A percentile compares a stretch with the other conserved stretches of the same genome.
These are phyloP conservation scores for Bombus consobrinus DNA, from an alignment of 1,140 invertebrate species.

Conservation along the genomic window DNA sequence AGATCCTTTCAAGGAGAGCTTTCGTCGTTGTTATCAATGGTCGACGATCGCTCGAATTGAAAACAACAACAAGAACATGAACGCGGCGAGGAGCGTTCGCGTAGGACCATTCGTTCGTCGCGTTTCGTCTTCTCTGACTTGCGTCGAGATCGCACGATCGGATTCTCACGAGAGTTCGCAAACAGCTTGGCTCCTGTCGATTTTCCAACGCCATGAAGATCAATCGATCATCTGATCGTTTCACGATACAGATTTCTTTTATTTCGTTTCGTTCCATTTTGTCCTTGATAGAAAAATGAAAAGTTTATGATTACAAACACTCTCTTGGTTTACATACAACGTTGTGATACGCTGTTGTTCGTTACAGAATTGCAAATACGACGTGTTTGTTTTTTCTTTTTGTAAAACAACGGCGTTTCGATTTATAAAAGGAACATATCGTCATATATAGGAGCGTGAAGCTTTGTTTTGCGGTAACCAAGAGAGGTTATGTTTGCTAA, in stretches of 20 bases:
- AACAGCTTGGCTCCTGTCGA: background rate
- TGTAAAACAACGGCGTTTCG: background rate
- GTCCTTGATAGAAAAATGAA: background rate
- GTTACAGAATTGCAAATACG: too few relatives aligned
- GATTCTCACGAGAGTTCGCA: slow-evolving; percentile 14
- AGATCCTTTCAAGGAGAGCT: background rate
- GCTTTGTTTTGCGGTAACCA: background rate
- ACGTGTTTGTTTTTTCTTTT: too few relatives aligned
- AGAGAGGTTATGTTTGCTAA: background rate
- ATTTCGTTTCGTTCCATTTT: background rate
- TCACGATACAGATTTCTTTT: background rate
- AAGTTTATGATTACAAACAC: background rate
- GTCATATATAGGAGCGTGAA: background rate
- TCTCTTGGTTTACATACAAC: background rate
- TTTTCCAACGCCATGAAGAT: slow-evolving; percentile 6
- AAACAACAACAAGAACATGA: slow-evolving; percentile 27
- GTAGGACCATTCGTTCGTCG: slow-evolving; percentile 38
- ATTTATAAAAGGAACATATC: background rate
- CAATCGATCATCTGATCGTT: background rate
- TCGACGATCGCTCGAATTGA: slow-evolving; percentile 47
- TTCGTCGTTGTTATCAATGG: background rate
- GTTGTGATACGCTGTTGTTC: too few relatives aligned
- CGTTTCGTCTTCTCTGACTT: slow-evolving; percentile 24
- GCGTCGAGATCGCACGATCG: slow-evolving; percentile 34
- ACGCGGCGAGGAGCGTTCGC: slow-evolving; percentile 44